Evolutionary conservation across 1,140 invertebrate species (phyloP), one percentile per base, ranked within the genome.

Genomic region (Hylaeus volcanicus): DNA sequence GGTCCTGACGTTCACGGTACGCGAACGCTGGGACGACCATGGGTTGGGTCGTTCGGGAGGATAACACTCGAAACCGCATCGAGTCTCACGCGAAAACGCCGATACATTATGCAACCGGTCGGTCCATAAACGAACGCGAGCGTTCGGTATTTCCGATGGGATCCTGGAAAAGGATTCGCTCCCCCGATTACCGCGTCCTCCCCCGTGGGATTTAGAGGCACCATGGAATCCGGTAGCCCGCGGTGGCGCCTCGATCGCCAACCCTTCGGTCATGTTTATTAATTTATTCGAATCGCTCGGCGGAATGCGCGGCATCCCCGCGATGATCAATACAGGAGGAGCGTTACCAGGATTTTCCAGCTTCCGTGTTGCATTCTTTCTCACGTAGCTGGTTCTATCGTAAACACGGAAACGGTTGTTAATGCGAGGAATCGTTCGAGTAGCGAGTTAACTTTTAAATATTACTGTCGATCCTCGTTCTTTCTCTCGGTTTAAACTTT

Each of bases 81-180:
- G 73, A 81, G 82, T 91, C 87, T 86, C 88, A 82, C 83, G 89
- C 82, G 84, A 90, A 91, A 89, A 88, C 87, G 80, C 86, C 85
- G 81, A 91, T 93, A 89, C 92, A 93, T 93, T 92, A 93, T 93
- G 92, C 89, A 93, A 91, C 90, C 91, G 88, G 87, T 88, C 88
- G 91, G 86, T 88, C 86, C 91, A 90, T 93, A 92, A 93, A 92
- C 90, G 88, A 86, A 88, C 88, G 81, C 72, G 83, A 84, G 61
- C 26, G 66, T 77, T 55, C 45, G n/a, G 72, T 60, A 51, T 61
- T 56, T 66, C 51, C 58, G 60, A 65, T 64, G 74, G 66, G 53
- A 58, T 58, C n/a, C 63, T 70, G 56, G 58, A 60, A 64, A 72
- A 80, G 72, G 58, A 68, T 69, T 48, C 64, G 56, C 37, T 53